phyloP scores from a whole-genome alignment of 2,113 vertebrate species.

The Bubalus kerabau region DNA sequence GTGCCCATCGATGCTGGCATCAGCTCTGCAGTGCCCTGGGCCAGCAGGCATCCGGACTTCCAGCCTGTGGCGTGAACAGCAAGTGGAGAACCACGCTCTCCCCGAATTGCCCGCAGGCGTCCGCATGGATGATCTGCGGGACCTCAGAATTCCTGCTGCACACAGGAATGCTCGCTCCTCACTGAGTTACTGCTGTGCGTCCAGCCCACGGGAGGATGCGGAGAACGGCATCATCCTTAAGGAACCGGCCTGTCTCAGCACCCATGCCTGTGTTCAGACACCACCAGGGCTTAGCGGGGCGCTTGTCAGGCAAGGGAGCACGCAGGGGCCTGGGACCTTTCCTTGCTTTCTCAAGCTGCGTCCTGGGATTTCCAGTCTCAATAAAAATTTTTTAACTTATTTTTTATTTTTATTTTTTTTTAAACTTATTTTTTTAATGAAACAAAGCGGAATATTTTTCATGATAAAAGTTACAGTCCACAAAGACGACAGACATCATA shows the following conservation, averaged over 20 bases:
- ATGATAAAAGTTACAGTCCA: not conserved
- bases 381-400: not conserved
- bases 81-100: not conserved
- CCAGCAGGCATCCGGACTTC: not conserved
- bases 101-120: not conserved
- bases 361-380: too few relatives aligned
- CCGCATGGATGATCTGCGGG: not conserved
- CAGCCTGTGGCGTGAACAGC: not conserved
- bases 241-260: fast-evolving
- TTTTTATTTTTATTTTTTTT: not conserved
- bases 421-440: not conserved
- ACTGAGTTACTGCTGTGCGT: not conserved
- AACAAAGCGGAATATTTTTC: fast-evolving
- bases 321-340: fast-evolving
- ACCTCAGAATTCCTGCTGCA: not conserved
- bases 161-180: not conserved
- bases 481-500: not conserved
- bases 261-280: not conserved
- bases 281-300: fast-evolving
- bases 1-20: fast-evolving
- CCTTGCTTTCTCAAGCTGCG: not conserved
- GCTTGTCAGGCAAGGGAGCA: fast-evolving
- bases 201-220: fast-evolving
- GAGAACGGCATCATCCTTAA: fast-evolving
- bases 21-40: fast-evolving